phyloP scores from a whole-genome alignment of 2,797 vertebrate species.

The Hemitrygon akajei region DNA sequence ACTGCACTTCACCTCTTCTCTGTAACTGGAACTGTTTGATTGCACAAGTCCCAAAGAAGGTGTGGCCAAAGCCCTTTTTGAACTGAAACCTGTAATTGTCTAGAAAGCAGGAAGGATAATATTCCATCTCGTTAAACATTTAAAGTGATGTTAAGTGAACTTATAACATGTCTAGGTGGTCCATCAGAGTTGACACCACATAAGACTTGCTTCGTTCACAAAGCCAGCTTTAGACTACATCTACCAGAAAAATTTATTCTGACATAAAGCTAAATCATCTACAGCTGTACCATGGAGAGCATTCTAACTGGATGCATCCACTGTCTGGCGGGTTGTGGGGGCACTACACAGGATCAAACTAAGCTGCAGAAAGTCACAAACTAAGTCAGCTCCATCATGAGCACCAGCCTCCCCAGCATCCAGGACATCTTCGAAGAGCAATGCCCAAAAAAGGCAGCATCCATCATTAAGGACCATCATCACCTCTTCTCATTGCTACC shows the following conservation, averaged over 20 bases:
- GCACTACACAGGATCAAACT: too few relatives aligned
- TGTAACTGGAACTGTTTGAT: background rate
- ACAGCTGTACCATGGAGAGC: too few relatives aligned
- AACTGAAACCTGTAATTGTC: background rate
- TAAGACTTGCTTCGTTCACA: background rate
- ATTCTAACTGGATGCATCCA: too few relatives aligned
- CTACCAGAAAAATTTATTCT: background rate
- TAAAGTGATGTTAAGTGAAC: background rate
- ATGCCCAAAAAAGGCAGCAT: too few relatives aligned
- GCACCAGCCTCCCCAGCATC: too few relatives aligned
- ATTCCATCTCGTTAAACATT: constrained; percentile 23
- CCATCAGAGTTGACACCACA: background rate
- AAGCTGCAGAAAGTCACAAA: too few relatives aligned
- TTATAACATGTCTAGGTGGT: background rate
- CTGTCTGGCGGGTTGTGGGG: too few relatives aligned
- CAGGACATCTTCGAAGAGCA: too few relatives aligned
- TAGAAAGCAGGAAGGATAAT: background rate
- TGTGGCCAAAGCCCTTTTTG: background rate
- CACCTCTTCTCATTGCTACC: too few relatives aligned
- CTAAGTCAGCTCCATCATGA: too few relatives aligned
- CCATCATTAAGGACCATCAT: too few relatives aligned
- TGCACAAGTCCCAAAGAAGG: background rate
- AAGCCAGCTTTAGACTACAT: background rate
- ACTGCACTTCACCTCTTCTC: too few relatives aligned
- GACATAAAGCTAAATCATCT: background rate